Base-by-base conservation (phyloP, 2,797 vertebrate genomes). In the Cossypha polioptera region DNA sequence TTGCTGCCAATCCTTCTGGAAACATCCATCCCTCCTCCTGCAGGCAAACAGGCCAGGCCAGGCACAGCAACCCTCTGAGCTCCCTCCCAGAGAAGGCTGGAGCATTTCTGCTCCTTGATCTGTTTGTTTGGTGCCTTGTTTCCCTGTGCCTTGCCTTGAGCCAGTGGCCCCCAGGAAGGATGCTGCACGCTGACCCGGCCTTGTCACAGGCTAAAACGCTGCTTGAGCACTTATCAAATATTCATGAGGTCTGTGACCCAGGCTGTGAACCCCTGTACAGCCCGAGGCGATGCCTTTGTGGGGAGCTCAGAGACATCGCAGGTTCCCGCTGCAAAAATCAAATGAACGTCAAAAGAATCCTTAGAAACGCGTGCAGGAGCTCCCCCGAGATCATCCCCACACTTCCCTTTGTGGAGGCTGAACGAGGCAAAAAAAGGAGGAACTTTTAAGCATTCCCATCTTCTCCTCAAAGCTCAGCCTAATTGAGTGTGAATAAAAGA, bases 221-320 rank as follows among this genome's bases (percentile, higher is more conserved):
- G 3, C 95, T 68, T 50, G 85, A 89, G 45, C n/a, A 10, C 18
- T 3, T 7, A 47, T 85, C 24, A 94, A 93, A 92, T 40, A 89
- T 80, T 35, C 93, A 74, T 9, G 61, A 77, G 81, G 92, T 24
- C 86, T 29, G 8, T 89, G 95, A 96, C 95, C 95, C 43, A 16
- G 87, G 57, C 88, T 72, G 2, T 22, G 89, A 96, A 75, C 59
- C 88, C 88, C 93, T 96, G 96, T 95, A 97, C 54, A 81, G 94
- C 97, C 95, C 19, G 14, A 91, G 96, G 97, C 95, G 5, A 35
- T 84, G 93, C 95, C 93, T 97, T 94, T 96, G 91, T 96, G 88
- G 36, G 2, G 35, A 94, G 89, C 92, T 89, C 92, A 69, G 69
- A 53, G 80, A 59, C 65, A 29, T 15, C 6, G 66, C 59, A 17